Conservation (phyloP, 1,140 invertebrate species). For the Melitaea cinxia region DNA sequence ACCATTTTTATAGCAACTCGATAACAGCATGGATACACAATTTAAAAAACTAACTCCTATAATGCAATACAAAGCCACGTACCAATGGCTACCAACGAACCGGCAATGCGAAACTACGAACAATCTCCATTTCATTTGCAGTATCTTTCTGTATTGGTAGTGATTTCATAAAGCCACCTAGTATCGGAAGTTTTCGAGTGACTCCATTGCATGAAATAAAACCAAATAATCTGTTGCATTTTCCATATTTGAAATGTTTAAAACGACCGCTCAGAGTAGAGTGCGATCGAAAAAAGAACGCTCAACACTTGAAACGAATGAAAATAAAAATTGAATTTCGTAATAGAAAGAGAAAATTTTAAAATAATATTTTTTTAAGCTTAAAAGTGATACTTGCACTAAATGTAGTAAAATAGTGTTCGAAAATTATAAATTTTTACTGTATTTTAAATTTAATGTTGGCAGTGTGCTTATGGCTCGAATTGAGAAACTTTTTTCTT, state of each 20-base stretch:
- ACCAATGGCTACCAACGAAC: conserved; percentile 30
- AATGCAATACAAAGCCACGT: background rate
- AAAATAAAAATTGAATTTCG: conserved; percentile 9
- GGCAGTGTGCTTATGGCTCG: too few species aligned
- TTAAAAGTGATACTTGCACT: too few species aligned
- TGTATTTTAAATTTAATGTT: too few species aligned
- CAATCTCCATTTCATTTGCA: conserved; percentile 61
- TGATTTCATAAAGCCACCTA: conserved; percentile 45
- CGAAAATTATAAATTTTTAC: too few species aligned
- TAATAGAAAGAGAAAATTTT: background rate
- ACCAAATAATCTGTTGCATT: conserved; percentile 18
- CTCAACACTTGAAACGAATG: background rate
- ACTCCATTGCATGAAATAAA: conserved; percentile 16
- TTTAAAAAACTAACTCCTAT: background rate
- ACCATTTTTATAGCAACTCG: background rate
- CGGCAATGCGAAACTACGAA: conserved; percentile 39
- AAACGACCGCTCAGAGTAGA: conserved; percentile 1
- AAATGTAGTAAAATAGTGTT: too few species aligned
- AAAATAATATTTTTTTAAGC: too few species aligned
- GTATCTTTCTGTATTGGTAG: conserved; percentile 52
- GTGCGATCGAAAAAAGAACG: conserved; percentile 9
- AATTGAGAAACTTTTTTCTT: too few species aligned
- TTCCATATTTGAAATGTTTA: conserved; percentile 15
- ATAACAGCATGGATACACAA: background rate
- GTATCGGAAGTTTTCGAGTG: conserved; percentile 9